These are phyloP conservation scores for Euzophera pinguis DNA, from an alignment of 2,888 invertebrate species.

Conservation along the genomic window DNA sequence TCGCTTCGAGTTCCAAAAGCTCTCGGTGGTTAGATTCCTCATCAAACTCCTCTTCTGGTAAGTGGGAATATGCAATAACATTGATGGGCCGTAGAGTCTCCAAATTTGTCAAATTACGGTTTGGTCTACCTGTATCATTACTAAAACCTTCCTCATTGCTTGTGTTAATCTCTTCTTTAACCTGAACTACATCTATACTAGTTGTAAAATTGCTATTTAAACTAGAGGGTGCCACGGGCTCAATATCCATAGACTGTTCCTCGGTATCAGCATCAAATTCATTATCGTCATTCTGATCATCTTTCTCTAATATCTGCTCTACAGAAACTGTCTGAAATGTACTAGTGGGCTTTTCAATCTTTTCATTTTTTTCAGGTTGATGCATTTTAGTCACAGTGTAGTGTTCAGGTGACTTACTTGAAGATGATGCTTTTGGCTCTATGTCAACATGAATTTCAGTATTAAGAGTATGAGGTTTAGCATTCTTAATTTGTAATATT, in stretches of 20 bases:
- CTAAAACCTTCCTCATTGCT: slow-evolving; percentile 58
- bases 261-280: slow-evolving; percentile 62
- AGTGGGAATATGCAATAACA: slow-evolving; percentile 61
- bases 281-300: slow-evolving; percentile 36
- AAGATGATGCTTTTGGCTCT: slow-evolving; percentile 49
- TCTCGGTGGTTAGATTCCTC: slow-evolving; percentile 66
- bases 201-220: slow-evolving; percentile 36
- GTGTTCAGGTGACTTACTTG: slow-evolving; percentile 49
- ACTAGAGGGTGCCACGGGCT: slow-evolving; percentile 46
- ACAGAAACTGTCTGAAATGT: slow-evolving; percentile 50
- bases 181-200: slow-evolving; percentile 42
- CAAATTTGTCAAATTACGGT: slow-evolving; percentile 42
- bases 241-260: slow-evolving; percentile 65
- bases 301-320: slow-evolving; percentile 47
- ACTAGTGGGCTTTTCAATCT: slow-evolving; percentile 28
- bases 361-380: slow-evolving; percentile 32
- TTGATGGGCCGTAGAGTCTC: slow-evolving; percentile 65
- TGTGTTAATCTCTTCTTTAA: slow-evolving; percentile 63
- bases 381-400: slow-evolving; percentile 54
- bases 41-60: slow-evolving; percentile 55
- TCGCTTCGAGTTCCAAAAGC: slow-evolving; percentile 58
- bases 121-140: slow-evolving; percentile 44
- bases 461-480: slow-evolving; percentile 34
- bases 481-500: slow-evolving; percentile 67
- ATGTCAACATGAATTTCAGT: slow-evolving; percentile 27